phyloP scores from a whole-genome alignment of 2,888 invertebrate species.

The Elysia crispata region DNA sequence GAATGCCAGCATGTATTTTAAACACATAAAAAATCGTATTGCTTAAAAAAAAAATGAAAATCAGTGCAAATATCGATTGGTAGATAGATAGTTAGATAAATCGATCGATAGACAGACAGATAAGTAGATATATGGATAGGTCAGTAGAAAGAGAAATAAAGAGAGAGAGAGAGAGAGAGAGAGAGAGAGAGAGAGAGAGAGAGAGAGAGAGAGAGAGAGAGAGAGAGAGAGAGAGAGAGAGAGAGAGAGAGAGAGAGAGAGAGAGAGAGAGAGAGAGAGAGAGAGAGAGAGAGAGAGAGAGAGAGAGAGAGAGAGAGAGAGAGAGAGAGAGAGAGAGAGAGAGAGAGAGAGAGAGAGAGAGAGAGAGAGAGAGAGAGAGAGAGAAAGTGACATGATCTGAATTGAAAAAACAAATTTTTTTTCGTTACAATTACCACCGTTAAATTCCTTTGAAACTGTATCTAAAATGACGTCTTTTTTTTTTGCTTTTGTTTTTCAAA shows the following conservation, averaged over 20 bases:
- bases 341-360: slow-evolving; percentile 14
- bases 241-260: neutral
- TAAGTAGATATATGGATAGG: neutral
- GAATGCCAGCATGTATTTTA: too few species aligned
- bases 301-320: neutral
- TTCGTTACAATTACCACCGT: too few species aligned
- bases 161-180: slow-evolving; percentile 6
- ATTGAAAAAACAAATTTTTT: neutral
- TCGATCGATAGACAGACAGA: too few species aligned
- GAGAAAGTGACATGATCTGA: neutral
- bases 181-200: neutral
- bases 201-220: neutral
- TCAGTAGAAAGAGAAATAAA: neutral
- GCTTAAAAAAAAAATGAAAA: too few species aligned
- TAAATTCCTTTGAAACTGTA: too few species aligned
- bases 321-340: neutral
- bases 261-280: neutral
- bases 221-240: neutral
- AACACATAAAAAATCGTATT: too few species aligned
- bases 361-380: neutral
- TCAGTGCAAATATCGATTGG: too few species aligned
- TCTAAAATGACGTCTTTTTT: too few species aligned
- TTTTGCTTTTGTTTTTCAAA: too few species aligned
- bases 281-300: neutral
- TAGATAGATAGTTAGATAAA: neutral